Conservation (phyloP, 2,113 vertebrate genomes). For the Ancistrus triradiatus region DNA sequence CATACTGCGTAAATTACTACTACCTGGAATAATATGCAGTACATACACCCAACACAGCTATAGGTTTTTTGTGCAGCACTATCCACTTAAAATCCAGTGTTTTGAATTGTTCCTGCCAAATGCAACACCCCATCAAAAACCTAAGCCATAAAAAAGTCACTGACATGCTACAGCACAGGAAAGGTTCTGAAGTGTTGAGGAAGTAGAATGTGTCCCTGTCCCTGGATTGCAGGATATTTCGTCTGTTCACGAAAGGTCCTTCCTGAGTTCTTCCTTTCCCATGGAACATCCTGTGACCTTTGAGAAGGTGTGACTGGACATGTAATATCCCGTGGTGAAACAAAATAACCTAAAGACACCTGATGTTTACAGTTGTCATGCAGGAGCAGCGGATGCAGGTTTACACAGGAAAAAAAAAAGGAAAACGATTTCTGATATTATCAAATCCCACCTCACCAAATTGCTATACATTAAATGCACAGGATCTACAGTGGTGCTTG, state of each 20-base stretch:
- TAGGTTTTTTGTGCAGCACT: too few species aligned
- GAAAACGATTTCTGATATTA: too few species aligned
- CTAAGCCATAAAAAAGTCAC: too few species aligned
- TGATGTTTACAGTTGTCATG: conserved; percentile 8
- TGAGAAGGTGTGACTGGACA: conserved; percentile 7
- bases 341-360: background rate
- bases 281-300: conserved; percentile 19
- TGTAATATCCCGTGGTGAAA: conserved; percentile 3
- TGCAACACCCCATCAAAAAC: too few species aligned
- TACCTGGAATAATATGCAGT: too few species aligned
- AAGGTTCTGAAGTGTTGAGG: conserved; percentile 2
- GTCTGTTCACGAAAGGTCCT: conserved; percentile 18
- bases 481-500: too few species aligned
- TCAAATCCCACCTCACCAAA: background rate
- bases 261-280: conserved; percentile 40
- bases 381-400: too few species aligned
- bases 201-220: background rate
- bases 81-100: too few species aligned
- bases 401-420: background rate
- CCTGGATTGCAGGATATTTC: conserved; percentile 29
- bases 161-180: background rate
- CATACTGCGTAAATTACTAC: too few species aligned
- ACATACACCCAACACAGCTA: too few species aligned
- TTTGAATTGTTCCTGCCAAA: too few species aligned
- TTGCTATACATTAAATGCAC: background rate